Evolutionary conservation across 2,888 invertebrate genomes (phyloP).

Genomic region (Drosophila tanythrix): DNA sequence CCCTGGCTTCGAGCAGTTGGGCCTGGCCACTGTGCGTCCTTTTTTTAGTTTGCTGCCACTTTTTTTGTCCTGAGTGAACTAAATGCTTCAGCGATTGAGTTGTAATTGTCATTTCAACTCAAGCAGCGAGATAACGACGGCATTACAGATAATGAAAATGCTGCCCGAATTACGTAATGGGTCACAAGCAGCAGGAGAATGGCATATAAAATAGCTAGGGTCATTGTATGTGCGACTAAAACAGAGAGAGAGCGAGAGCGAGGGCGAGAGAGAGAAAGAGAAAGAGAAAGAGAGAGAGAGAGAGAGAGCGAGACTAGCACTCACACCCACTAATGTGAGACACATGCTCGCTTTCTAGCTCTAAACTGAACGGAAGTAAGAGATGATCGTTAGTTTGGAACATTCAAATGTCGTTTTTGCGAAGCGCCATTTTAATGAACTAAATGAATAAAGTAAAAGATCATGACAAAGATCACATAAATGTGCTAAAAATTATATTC

Average conservation of each 20-base stretch:
- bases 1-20: constrained; percentile 38
- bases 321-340: neutral
- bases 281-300: neutral
- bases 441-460: neutral
- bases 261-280: too few relatives aligned
- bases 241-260: neutral
- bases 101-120: constrained; percentile 63
- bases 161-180: constrained; percentile 48
- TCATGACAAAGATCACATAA: neutral
- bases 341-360: neutral
- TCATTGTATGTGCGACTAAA: neutral
- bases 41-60: neutral
- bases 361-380: neutral
- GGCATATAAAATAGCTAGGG: neutral
- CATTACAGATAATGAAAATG: constrained; percentile 34
- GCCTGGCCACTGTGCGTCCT: constrained; percentile 35
- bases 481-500: too few relatives aligned
- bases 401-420: neutral
- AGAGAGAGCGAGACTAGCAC: neutral
- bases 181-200: neutral
- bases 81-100: constrained; percentile 67
- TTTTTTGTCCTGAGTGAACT: constrained; percentile 31
- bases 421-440: neutral
- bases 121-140: constrained; percentile 37
- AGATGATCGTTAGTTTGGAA: neutral